These are phyloP conservation scores for Propithecus perrieri DNA, from an alignment of 2,797 vertebrate species.

Conservation along the genomic window DNA sequence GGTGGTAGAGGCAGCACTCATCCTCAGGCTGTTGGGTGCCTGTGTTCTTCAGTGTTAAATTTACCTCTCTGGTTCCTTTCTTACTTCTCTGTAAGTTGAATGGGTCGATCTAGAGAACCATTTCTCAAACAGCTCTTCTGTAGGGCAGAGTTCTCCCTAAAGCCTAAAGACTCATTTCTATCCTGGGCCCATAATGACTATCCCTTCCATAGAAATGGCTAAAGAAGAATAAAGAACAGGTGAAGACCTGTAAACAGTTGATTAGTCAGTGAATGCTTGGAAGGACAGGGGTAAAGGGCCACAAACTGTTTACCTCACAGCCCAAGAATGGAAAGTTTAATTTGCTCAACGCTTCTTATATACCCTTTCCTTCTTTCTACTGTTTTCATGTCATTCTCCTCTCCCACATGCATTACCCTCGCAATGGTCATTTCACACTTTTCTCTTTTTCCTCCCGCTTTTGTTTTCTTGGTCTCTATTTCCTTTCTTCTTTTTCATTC, in stretches of 20 bases:
- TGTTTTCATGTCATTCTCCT: not conserved
- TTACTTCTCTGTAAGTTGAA: not conserved
- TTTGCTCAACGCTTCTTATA: not conserved
- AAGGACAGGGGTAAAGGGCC: not conserved
- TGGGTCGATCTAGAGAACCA: not conserved
- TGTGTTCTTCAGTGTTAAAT: not conserved
- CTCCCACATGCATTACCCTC: not conserved
- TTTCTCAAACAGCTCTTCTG: not conserved
- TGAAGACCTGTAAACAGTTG: not conserved
- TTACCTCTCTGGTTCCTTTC: not conserved
- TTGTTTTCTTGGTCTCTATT: not conserved
- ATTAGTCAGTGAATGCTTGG: not conserved
- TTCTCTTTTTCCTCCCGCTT: not conserved
- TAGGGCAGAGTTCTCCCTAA: not conserved
- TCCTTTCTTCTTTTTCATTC: not conserved
- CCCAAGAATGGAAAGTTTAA: not conserved
- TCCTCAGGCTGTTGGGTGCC: not conserved
- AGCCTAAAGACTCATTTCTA: not conserved
- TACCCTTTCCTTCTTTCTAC: not conserved
- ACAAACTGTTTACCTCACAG: not conserved
- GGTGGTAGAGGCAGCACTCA: not conserved
- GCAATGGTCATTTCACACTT: not conserved
- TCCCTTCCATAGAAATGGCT: not conserved
- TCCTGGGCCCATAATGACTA: not conserved
- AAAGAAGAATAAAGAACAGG: not conserved